Evolutionary conservation across 2,113 vertebrate genomes (phyloP), one percentile per base, ranked within the genome.

Genomic region (Sardina pilchardus): DNA sequence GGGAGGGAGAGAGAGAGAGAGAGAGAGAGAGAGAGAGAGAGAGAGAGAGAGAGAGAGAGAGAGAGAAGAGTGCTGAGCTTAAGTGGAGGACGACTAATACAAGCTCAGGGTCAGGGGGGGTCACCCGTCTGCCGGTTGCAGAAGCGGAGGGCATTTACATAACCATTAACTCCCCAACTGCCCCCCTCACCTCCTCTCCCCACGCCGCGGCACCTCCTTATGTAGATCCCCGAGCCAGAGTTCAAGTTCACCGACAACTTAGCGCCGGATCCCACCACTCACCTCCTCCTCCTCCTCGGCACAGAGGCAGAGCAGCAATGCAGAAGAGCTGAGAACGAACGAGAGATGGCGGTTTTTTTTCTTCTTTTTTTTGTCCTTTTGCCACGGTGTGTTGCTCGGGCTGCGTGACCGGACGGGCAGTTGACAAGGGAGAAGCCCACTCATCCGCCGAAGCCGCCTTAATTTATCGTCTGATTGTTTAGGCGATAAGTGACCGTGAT

Each of bases 401-500:
- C 71, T 30, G 63, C 63, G 26, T 67, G 63, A 67, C 63, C 63
- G 63, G 63, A 26, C 6, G 7, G 34, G 71, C 30, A 17, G 48
- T 43, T 80, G 42, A 82, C 42, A 53, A 36, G 34, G 67, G 26
- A 82, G 63, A 14, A 14, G 59, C 34, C 81, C 83, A 34, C 17
- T 85, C 71, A 16, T 81, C 56, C 83, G 56, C 48, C 30, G 44
- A 87, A 86, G 89, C 89, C 17, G 50, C 39, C 45, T 81, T 43
- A 67, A 50, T 90, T 92, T 90, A 91, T 91, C 42, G 89, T 84
- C 88, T 90, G 92, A 91, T 92, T 92, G 91, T 92, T 93, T 90
- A 92, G 92, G 91, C 92, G 93, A 94, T 94, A 94, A 93, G 92
- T 94, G 93, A 92, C 91, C 84, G 48, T 94, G 95, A 95, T 94